Percentiles rank a stretch among this genome's conserved stretches.
Conservation (phyloP, 2,113 vertebrate species). For the Fregata magnificens region DNA sequence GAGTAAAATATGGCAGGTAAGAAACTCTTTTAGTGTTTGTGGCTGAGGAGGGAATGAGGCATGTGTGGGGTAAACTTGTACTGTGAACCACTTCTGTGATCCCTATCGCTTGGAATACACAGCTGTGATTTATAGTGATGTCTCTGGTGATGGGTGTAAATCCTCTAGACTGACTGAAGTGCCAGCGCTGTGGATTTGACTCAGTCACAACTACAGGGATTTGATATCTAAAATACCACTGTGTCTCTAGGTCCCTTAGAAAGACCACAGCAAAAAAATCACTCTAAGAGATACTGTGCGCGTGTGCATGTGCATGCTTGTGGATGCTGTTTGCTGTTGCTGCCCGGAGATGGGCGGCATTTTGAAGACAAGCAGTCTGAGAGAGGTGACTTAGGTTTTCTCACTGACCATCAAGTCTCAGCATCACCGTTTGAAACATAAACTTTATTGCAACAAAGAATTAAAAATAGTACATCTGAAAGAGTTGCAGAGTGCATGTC, state of each 20-base stretch:
- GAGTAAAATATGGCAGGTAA: neutral
- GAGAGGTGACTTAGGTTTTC: neutral
- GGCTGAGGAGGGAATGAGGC: neutral
- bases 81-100: neutral
- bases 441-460: constrained; percentile 79
- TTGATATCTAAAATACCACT: neutral
- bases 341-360: neutral
- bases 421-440: constrained; percentile 71
- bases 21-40: neutral
- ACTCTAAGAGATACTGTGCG: neutral
- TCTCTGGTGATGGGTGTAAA: neutral
- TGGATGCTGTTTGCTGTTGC: neutral
- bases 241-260: neutral
- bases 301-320: fast-evolving
- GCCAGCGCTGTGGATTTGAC: neutral
- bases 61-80: neutral
- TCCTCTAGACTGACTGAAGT: neutral
- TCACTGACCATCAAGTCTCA: constrained; percentile 40
- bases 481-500: constrained; percentile 20
- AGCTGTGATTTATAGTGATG: neutral
- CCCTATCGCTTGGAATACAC: neutral
- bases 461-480: constrained; percentile 78
- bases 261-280: neutral
- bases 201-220: neutral
- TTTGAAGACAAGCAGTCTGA: neutral